Evolutionary conservation across 2,888 invertebrate genomes (phyloP).

Genomic region (Oxyteleia sp.): DNA sequence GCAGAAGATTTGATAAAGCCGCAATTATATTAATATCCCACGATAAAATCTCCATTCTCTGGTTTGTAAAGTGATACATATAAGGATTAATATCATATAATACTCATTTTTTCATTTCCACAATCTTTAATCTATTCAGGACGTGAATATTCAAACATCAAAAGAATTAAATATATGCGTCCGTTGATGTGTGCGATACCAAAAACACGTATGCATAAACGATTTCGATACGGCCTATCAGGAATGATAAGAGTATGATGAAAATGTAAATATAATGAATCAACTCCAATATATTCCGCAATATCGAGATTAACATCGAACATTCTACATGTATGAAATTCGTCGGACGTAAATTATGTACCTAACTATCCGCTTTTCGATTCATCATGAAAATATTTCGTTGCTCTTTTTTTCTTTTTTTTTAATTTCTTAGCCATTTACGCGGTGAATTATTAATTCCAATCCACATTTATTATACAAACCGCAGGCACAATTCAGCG

Average conservation of each 20-base stretch:
- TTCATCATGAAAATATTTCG: slow-evolving; percentile 10
- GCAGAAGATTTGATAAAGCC: too few species aligned
- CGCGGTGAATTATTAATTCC: slow-evolving; percentile 55
- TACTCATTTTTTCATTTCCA: too few species aligned
- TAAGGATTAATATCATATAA: too few species aligned
- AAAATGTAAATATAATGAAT: slow-evolving; percentile 72
- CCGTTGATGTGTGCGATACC: slow-evolving; percentile 57
- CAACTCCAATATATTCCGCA: slow-evolving; percentile 62
- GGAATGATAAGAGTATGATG: slow-evolving; percentile 68
- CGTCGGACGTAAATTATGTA: slow-evolving; percentile 46
- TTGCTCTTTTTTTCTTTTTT: not conserved
- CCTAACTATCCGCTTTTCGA: slow-evolving; percentile 6
- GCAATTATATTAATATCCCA: too few species aligned
- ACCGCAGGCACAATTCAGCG: slow-evolving; percentile 51
- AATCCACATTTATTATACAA: slow-evolving; percentile 47
- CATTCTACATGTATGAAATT: slow-evolving; percentile 56
- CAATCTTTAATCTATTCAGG: slow-evolving; percentile 52
- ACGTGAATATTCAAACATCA: slow-evolving; percentile 53
- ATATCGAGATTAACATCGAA: slow-evolving; percentile 65
- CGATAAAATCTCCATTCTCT: too few species aligned
- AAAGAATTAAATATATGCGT: slow-evolving; percentile 52
- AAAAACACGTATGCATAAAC: slow-evolving; percentile 69
- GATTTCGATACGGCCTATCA: slow-evolving; percentile 65
- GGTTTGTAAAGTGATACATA: too few species aligned
- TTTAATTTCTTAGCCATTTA: slow-evolving; percentile 28